These are phyloP conservation scores for Ormyrus labotus DNA, from an alignment of 2,888 invertebrate genomes.

Conservation along the genomic window DNA sequence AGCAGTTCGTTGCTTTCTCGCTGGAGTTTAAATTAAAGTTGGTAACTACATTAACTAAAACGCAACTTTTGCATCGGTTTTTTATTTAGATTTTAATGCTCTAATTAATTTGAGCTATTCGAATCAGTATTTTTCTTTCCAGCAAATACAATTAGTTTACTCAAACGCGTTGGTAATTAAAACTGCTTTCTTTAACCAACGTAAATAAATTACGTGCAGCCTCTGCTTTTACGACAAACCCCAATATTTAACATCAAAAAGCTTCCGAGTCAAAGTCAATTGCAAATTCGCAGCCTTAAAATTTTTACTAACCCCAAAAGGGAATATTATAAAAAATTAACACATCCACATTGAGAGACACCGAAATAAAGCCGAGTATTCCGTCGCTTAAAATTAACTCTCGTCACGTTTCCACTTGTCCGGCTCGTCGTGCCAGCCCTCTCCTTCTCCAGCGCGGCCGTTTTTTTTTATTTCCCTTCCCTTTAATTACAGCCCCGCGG, in stretches of 20 bases:
- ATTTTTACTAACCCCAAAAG: no score
- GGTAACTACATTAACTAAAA: slow-evolving; percentile 17
- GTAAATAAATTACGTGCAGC: no score
- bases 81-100: slow-evolving; percentile 1
- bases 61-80: neutral
- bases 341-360: neutral
- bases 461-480: slow-evolving; percentile 25
- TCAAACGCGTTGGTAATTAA: neutral
- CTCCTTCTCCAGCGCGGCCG: neutral
- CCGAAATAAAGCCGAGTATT: slow-evolving; percentile 6
- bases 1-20: neutral
- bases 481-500: slow-evolving; percentile 38
- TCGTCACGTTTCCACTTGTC: slow-evolving; percentile 46
- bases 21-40: slow-evolving; percentile 4
- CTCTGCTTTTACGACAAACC: no score
- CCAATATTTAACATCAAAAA: no score
- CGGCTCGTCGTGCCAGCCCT: neutral
- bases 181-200: neutral
- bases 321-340: neutral
- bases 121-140: no score
- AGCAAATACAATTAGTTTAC: neutral
- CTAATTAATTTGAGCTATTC: neutral
- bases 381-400: slow-evolving; percentile 32
- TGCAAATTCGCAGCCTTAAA: no score
- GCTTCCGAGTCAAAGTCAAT: no score